Conservation (phyloP, 2,888 invertebrate genomes). For the Temnothorax ravouxi region DNA sequence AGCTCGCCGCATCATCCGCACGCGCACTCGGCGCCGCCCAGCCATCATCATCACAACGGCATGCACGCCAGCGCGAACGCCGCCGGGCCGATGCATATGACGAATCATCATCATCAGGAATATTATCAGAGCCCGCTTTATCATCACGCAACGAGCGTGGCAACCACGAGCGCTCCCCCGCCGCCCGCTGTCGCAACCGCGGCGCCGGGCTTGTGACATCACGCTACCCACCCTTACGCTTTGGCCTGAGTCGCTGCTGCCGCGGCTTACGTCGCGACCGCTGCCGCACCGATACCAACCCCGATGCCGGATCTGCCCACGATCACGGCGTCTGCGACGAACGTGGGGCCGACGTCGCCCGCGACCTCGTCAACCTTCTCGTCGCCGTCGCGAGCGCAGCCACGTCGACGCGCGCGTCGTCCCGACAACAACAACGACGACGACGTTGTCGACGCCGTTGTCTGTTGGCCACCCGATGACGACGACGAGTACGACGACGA, state of each 20-base stretch:
- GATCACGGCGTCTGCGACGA: slow-evolving; percentile 12
- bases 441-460: slow-evolving; percentile 42
- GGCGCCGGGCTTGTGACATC: slow-evolving; percentile 96
- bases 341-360: slow-evolving; percentile 23
- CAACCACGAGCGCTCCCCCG: slow-evolving; percentile 80
- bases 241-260: slow-evolving; percentile 91
- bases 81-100: slow-evolving; percentile 90
- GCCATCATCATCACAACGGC: slow-evolving; percentile 89
- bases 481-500: slow-evolving; percentile 73
- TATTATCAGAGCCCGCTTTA: slow-evolving; percentile 95
- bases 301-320: slow-evolving; percentile 55
- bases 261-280: slow-evolving; percentile 71
- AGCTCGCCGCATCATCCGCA: slow-evolving; percentile 89
- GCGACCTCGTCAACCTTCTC: slow-evolving; percentile 46
- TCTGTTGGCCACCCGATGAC: slow-evolving; percentile 60
- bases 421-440: slow-evolving; percentile 38
- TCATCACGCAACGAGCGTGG: slow-evolving; percentile 85
- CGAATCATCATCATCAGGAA: slow-evolving; percentile 84
- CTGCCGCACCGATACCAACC: slow-evolving; percentile 60
- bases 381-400: slow-evolving; percentile 30
- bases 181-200: slow-evolving; percentile 87
- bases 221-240: slow-evolving; percentile 89
- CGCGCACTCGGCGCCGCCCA: slow-evolving; percentile 87
- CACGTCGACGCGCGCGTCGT: slow-evolving; percentile 41
- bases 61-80: slow-evolving; percentile 88